A percentile compares a stretch with the other conserved stretches of the same genome.
Conservation (phyloP, 1,140 invertebrate genomes). For the Saccostrea cuccullata region DNA sequence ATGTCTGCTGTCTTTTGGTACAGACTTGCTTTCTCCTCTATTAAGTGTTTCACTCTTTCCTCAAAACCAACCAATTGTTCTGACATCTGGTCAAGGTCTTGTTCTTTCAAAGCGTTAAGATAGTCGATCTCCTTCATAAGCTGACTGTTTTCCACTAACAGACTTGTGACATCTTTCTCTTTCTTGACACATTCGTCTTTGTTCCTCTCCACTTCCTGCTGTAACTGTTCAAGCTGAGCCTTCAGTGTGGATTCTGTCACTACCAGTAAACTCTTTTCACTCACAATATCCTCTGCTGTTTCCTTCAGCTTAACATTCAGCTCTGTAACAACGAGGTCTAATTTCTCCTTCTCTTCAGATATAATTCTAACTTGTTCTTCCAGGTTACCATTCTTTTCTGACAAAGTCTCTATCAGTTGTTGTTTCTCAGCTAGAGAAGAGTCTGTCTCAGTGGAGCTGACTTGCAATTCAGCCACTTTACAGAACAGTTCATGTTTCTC, state of each 20-base stretch:
- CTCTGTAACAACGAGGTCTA: not conserved
- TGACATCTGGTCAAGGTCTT: conserved; percentile 32
- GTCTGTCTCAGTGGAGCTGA: not conserved
- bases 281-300: not conserved
- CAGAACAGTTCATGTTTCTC: conserved; percentile 13
- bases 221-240: conserved; percentile 7
- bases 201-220: conserved; percentile 6
- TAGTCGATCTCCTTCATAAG: conserved; percentile 53
- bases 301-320: conserved; percentile 16
- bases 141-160: conserved; percentile 18
- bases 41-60: conserved; percentile 35
- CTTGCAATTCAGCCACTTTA: conserved; percentile 35
- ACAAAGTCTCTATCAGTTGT: conserved; percentile 1
- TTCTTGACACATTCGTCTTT: not conserved
- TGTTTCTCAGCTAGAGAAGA: not conserved
- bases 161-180: not conserved
- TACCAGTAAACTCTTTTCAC: not conserved
- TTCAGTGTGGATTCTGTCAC: not conserved
- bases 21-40: conserved; percentile 40
- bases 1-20: conserved; percentile 21
- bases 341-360: not conserved
- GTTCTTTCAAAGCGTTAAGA: conserved; percentile 14
- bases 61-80: conserved; percentile 12
- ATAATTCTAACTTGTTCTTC: conserved; percentile 3
- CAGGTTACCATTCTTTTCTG: not conserved